phyloP scores from a whole-genome alignment of 2,888 invertebrate species.

The Athripsodes cinereus region DNA sequence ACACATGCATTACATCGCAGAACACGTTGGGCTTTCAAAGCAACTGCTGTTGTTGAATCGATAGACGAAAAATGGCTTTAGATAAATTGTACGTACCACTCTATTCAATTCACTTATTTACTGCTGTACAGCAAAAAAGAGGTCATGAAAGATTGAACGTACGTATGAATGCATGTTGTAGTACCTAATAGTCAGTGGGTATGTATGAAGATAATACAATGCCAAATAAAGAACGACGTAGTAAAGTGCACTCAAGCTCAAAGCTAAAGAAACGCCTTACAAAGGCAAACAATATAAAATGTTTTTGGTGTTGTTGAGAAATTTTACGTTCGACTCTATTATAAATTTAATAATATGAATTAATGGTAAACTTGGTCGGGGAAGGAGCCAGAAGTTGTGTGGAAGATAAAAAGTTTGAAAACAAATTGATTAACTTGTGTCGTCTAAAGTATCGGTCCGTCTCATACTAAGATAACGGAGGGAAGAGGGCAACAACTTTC shows the following conservation, averaged over 20 bases:
- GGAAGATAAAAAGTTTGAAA: neutral
- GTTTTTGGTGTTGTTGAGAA: neutral
- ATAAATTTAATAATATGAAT: conserved; percentile 1
- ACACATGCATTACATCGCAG: conserved; percentile 12
- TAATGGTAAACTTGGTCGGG: neutral
- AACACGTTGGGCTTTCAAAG: conserved; percentile 8
- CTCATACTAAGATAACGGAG: neutral
- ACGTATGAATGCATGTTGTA: neutral
- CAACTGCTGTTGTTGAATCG: conserved; percentile 3
- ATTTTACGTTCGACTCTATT: neutral
- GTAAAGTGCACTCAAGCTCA: neutral
- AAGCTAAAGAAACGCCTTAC: neutral
- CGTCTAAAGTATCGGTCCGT: neutral
- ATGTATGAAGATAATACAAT: no score
- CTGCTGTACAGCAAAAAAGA: neutral
- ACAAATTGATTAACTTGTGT: conserved; percentile 2
- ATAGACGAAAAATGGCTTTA: conserved; percentile 17
- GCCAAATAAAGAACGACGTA: neutral
- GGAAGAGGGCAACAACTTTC: neutral
- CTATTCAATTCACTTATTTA: neutral
- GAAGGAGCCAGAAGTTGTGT: neutral
- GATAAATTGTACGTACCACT: conserved; percentile 6
- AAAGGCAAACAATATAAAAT: neutral
- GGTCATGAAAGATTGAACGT: neutral
- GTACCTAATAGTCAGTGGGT: no score